These are phyloP conservation scores for Parapristionchus giblindavisi DNA, from an alignment of 2,888 invertebrate species.

Conservation along the genomic window DNA sequence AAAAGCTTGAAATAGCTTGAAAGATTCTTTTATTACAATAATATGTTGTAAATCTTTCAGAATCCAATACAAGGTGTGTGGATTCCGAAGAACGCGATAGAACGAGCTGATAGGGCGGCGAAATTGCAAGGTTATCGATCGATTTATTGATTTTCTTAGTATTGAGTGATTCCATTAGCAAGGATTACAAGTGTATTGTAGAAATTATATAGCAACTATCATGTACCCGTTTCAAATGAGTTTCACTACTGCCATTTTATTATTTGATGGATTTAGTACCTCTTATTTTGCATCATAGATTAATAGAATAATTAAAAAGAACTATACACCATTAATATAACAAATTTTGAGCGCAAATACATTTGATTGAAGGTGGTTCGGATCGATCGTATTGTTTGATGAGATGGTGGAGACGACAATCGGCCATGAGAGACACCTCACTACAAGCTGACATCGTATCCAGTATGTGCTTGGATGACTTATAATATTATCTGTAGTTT, in stretches of 20 bases:
- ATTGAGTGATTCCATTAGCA: no score
- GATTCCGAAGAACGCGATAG: conserved; percentile 35
- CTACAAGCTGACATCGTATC: conserved; percentile 27
- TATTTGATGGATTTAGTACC: background rate
- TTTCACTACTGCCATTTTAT: background rate
- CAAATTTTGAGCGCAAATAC: background rate
- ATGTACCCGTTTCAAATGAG: background rate
- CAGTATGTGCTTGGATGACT: conserved; percentile 1
- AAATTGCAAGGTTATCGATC: no score
- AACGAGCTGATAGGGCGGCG: conserved; percentile 17
- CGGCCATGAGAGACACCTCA: conserved; percentile 3
- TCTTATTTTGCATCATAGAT: no score
- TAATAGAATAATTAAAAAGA: no score
- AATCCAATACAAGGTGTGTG: conserved; percentile 25
- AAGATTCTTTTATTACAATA: no score
- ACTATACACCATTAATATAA: no score
- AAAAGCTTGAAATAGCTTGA: no score
- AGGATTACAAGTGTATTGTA: no score
- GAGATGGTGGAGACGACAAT: conserved; percentile 26
- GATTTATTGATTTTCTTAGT: no score
- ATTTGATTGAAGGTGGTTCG: background rate
- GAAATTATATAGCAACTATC: no score
- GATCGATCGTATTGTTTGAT: background rate
- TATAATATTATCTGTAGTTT: no score
- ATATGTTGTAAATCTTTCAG: no score